Base-by-base conservation (phyloP, 2,113 vertebrate genomes). In the Plecturocebus donacophilus region DNA sequence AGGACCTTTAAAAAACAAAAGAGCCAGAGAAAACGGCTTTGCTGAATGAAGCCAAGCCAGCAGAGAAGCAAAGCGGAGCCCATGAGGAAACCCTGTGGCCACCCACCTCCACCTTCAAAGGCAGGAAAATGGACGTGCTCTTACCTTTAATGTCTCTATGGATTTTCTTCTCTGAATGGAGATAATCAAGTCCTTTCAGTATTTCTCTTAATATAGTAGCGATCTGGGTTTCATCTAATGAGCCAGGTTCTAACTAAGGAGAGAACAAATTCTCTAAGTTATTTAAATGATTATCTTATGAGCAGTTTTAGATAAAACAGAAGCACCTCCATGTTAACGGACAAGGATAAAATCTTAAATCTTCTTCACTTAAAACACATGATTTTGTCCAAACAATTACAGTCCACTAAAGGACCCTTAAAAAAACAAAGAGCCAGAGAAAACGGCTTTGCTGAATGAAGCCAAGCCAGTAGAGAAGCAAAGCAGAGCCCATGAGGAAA, bases 121-220 rank as follows among this genome's bases (percentile, higher is more conserved):
- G 52, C 73, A 47, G 1, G 14, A 56, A 91, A 85, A 11, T 1
- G 71, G 11, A 35, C 0, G 25, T 4, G 52, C 9, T 52, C 96
- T 98, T 98, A 99, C 99, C 99, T 99, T 99, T 99, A 98, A 99
- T 99, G 98, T 99, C 99, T 98, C 99, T 98, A 97, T 99, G 99
- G 97, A 99, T 99, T 99, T 99, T 99, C 99, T 99, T 99, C 98
- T 99, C 99, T 10, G 99, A 99, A 99, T 99, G 99, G 86, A 99
- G 99, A 96, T 99, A 99, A 98, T 99, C 99, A 0, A 99, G 99
- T 76, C 99, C 99, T 98, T 99, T 99, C 58, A 99, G 98, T 91
- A 99, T 99, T 98, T 99, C 99, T 97, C 99, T 99, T 95, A 99
- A 97, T 97, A 99, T 99, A 82, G 99, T 99, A 71, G 99, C 99